Base-by-base conservation (phyloP, 2,797 vertebrate species). In the Coluber constrictor region DNA sequence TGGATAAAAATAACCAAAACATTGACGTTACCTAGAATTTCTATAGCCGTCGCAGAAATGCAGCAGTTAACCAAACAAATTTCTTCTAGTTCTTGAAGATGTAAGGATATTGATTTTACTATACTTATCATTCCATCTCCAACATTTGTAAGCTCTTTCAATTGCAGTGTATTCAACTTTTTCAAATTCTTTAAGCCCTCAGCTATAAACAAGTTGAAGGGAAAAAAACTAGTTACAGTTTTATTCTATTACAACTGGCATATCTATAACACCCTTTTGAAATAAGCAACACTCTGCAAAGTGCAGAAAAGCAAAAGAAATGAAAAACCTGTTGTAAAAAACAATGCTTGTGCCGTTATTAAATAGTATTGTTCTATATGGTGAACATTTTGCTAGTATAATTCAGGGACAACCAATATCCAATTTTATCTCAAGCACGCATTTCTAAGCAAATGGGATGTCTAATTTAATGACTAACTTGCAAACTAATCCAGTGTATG, bases 71-170 rank as follows among this genome's bases (percentile, higher is more conserved):
- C 86, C 47, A 94, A 70, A 2, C 94, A 92, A 70, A 97, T 95
- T 95, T 97, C 96, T 94, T 96, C 89, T 88, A 96, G 93, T 89
- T 95, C 23, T 4, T 90, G 88, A 79, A 91, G 92, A 89, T 96
- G 47, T 0, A 87, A 23, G 43, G 94, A 94, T 56, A 97, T 47
- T 93, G 94, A 94, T 86, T 89, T 94, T 43, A 96, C 87, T 91
- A 94, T 90, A 63, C 74, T 88, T 55, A 91, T 94, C 92, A 96
- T 95, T 87, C 94, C 95, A 43, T 95, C 37, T 56, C 94, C 92
- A 90, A 92, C 92, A 79, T 94, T 92, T 92, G 90, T 92, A 90
- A 97, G 90, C 90, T 93, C 74, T 43, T 86, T 96, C 86, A 96
- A 90, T 87, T 51, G 74, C 59, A 97, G 29, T 20, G 96, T 93